phyloP scores from a whole-genome alignment of 1,140 invertebrate genomes.

The Delia radicum region DNA sequence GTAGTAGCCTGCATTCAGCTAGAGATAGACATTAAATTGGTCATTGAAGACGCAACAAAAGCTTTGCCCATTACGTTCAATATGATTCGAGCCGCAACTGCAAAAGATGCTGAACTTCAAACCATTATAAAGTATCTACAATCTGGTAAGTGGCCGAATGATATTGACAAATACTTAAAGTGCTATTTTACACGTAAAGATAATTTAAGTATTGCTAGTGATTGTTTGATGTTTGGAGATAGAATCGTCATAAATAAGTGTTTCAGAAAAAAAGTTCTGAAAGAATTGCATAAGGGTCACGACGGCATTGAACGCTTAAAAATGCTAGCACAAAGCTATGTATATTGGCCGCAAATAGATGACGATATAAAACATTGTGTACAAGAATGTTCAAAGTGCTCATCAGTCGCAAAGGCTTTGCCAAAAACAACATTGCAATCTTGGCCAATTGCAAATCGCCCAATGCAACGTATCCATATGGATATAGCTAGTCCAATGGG shows the following conservation, averaged over 20 bases:
- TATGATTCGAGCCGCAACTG: neutral
- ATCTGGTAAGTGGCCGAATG: neutral
- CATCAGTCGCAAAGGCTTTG: slow-evolving; percentile 30
- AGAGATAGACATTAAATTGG: neutral
- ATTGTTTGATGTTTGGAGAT: neutral
- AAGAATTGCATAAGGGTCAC: neutral
- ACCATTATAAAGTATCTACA: neutral
- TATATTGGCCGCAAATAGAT: slow-evolving; percentile 59
- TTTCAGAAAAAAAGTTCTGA: no score
- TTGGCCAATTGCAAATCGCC: slow-evolving; percentile 30
- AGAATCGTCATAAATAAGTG: no score
- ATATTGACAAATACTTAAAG: slow-evolving; percentile 30
- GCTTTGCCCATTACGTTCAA: neutral
- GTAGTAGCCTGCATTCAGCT: neutral
- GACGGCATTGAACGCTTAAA: slow-evolving; percentile 60
- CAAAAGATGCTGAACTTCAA: neutral
- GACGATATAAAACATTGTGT: slow-evolving; percentile 50
- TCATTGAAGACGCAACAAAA: neutral
- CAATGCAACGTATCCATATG: slow-evolving; percentile 36
- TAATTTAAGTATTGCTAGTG: neutral
- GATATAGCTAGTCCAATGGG: slow-evolving; percentile 39
- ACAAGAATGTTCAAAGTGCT: slow-evolving; percentile 44
- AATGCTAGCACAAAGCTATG: slow-evolving; percentile 56
- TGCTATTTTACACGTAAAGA: neutral
- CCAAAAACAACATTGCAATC: slow-evolving; percentile 27